A percentile compares a stretch with the other conserved stretches of the same genome.
phyloP scores from a whole-genome alignment of 2,888 invertebrate species.

The Stenichneumon culpator region DNA sequence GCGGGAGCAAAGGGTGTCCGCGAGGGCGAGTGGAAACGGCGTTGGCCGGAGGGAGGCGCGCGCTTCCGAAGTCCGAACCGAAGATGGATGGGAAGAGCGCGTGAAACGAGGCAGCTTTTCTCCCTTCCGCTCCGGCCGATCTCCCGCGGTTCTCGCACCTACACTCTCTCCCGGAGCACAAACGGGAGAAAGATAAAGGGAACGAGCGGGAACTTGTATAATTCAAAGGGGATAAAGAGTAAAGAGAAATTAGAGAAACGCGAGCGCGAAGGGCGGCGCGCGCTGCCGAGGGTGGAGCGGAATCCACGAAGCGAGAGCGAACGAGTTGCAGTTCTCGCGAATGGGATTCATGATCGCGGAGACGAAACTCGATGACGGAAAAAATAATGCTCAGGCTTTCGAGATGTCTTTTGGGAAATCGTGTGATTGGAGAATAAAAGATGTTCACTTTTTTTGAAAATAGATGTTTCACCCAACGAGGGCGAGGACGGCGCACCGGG shows the following conservation, averaged over 20 bases:
- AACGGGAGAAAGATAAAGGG: slow-evolving; percentile 3
- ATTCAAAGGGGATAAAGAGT: slow-evolving; percentile 17
- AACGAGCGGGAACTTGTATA: slow-evolving; percentile 10
- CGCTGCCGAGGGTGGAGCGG: background rate
- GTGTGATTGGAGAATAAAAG: background rate
- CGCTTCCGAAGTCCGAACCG: slow-evolving; percentile 74
- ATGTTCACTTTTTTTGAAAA: too few species aligned
- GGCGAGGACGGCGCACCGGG: too few species aligned
- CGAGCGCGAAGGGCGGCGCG: background rate
- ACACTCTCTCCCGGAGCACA: background rate
- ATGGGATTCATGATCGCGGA: slow-evolving; percentile 29
- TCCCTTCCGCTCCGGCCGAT: background rate
- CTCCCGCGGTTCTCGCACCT: background rate
- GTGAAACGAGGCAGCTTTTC: slow-evolving; percentile 63
- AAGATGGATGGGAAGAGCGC: slow-evolving; percentile 78
- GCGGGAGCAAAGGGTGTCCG: too few species aligned
- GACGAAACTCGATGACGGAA: background rate
- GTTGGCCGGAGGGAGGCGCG: slow-evolving; percentile 62
- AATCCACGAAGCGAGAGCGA: slow-evolving; percentile 44
- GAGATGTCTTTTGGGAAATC: background rate
- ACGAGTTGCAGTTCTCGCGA: slow-evolving; percentile 28
- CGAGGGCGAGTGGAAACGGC: slow-evolving; percentile 20
- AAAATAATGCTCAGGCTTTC: background rate
- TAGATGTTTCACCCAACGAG: too few species aligned
- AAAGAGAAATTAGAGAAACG: slow-evolving; percentile 24